Conservation (phyloP, 2,888 invertebrate species). For the Euproctis similis region DNA sequence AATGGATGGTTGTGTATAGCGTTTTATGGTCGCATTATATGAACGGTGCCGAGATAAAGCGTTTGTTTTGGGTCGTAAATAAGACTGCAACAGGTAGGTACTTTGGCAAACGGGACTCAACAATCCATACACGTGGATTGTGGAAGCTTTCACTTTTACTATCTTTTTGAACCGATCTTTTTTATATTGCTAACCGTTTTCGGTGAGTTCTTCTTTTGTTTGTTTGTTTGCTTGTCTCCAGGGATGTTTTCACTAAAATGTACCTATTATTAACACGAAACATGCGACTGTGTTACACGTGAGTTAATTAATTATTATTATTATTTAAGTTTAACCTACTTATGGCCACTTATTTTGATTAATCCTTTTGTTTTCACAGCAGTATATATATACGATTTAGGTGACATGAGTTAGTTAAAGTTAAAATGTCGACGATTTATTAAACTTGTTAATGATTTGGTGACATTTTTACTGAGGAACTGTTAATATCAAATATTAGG, state of each 20-base stretch:
- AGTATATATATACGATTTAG: too few species aligned
- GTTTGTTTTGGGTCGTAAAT: slow-evolving; percentile 76
- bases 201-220: too few species aligned
- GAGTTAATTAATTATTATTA: too few species aligned
- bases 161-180: slow-evolving; percentile 57
- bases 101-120: slow-evolving; percentile 66
- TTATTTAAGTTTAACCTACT: too few species aligned
- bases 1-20: slow-evolving; percentile 51
- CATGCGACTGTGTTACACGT: too few species aligned
- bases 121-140: slow-evolving; percentile 67
- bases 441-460: too few species aligned
- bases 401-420: too few species aligned
- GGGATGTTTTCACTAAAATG: slow-evolving; percentile 8
- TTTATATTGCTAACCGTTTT: slow-evolving; percentile 24
- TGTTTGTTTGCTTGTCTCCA: neutral
- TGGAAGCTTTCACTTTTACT: slow-evolving; percentile 69
- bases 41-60: slow-evolving; percentile 69
- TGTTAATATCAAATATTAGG: too few species aligned
- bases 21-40: slow-evolving; percentile 70
- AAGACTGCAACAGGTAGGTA: slow-evolving; percentile 73
- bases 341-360: slow-evolving; percentile 22
- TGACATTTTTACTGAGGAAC: too few species aligned
- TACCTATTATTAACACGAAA: slow-evolving; percentile 17
- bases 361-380: too few species aligned
- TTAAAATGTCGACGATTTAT: too few species aligned